These are phyloP conservation scores for Chaitophorus viminalis DNA, from an alignment of 2,888 invertebrate species.

Conservation along the genomic window DNA sequence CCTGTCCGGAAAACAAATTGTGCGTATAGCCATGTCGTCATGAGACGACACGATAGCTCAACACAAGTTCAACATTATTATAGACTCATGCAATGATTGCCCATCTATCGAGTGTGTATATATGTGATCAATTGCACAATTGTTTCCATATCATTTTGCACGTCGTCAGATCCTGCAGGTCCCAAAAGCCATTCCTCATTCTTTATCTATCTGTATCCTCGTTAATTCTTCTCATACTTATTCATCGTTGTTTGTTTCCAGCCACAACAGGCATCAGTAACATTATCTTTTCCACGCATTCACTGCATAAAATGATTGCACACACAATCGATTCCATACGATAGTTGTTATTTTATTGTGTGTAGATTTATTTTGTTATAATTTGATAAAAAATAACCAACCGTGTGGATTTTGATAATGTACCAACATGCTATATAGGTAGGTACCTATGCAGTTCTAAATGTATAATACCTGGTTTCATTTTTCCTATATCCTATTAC, in stretches of 20 bases:
- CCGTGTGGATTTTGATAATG: no score
- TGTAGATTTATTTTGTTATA: conserved; percentile 38
- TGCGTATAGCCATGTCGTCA: conserved; percentile 12
- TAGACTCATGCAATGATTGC: conserved; percentile 23
- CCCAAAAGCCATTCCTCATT: conserved; percentile 46
- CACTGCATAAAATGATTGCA: not conserved
- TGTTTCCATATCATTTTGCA: conserved; percentile 48
- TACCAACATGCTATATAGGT: no score
- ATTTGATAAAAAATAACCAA: conserved; percentile 12
- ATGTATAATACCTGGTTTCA: no score
- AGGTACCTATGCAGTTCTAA: no score
- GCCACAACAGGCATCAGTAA: conserved; percentile 23
- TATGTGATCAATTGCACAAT: conserved; percentile 48
- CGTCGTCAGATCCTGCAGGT: conserved; percentile 27
- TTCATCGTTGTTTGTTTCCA: conserved; percentile 36
- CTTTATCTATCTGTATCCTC: conserved; percentile 38
- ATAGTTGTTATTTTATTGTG: conserved; percentile 35
- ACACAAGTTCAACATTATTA: conserved; percentile 29
- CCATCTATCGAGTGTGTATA: conserved; percentile 3
- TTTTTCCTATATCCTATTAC: no score
- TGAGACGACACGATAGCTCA: conserved; percentile 35
- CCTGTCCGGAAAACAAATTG: conserved; percentile 60
- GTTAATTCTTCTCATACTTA: conserved; percentile 33
- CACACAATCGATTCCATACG: not conserved
- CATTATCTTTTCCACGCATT: conserved; percentile 2